Conservation (phyloP, 2,888 invertebrate genomes). For the Bruchidius siliquastri region DNA sequence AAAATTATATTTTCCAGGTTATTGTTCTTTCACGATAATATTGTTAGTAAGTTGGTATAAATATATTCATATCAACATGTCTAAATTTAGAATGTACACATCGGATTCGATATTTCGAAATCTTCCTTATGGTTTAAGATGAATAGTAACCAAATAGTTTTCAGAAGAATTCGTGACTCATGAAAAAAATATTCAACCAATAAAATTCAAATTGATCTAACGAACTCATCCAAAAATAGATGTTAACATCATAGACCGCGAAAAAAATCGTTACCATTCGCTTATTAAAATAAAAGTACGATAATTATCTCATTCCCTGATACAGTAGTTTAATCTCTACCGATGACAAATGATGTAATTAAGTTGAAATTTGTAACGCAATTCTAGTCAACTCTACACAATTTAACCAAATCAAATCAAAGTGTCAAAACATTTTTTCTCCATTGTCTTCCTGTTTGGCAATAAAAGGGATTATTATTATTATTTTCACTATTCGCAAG, state of each 20-base stretch:
- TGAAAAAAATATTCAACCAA: neutral
- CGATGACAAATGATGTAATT: no score
- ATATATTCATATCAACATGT: neutral
- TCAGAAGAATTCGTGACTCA: neutral
- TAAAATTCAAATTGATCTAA: neutral
- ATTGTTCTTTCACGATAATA: no score
- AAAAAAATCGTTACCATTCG: neutral
- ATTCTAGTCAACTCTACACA: no score
- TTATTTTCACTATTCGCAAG: no score
- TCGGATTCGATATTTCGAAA: neutral
- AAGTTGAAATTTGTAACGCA: no score
- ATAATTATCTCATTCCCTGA: neutral
- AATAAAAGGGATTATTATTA: no score
- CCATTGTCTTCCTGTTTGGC: no score
- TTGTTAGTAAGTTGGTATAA: neutral
- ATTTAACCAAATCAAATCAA: no score
- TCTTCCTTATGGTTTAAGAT: neutral
- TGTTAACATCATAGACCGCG: neutral
- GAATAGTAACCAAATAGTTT: neutral
- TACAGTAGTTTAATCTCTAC: neutral
- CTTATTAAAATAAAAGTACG: neutral
- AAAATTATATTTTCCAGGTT: no score
- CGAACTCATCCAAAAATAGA: neutral
- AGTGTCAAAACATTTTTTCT: no score
- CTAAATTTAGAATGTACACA: neutral